phyloP scores from a whole-genome alignment of 2,113 vertebrate species.

The Riparia riparia region DNA sequence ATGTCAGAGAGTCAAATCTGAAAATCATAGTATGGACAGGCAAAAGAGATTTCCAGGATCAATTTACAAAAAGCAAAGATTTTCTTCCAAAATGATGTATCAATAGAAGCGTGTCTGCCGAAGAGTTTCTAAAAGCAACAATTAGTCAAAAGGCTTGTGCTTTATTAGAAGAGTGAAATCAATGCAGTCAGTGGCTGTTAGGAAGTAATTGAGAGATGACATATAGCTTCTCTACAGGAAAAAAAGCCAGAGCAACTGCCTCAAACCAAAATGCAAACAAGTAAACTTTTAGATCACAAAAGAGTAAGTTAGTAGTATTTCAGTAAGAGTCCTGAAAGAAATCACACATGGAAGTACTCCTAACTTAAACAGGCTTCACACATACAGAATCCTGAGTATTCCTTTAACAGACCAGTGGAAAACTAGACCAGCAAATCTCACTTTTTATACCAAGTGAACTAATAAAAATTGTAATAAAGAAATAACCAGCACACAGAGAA shows the following conservation, averaged over 20 bases:
- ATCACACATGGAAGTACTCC: neutral
- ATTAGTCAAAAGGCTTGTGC: neutral
- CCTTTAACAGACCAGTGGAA: neutral
- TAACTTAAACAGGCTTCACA: neutral
- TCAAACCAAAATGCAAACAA: neutral
- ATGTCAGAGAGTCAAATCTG: neutral
- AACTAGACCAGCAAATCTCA: neutral
- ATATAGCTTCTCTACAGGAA: neutral
- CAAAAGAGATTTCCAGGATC: neutral
- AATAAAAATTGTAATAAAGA: neutral
- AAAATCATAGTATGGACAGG: neutral
- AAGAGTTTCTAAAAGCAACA: neutral
- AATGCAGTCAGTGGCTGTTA: neutral
- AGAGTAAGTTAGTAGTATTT: neutral
- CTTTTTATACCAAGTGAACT: neutral
- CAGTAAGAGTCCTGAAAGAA: neutral
- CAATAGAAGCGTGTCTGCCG: accelerated
- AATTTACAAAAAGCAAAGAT: neutral
- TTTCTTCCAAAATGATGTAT: neutral
- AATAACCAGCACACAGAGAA: neutral
- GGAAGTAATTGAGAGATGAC: neutral
- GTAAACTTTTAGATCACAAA: neutral
- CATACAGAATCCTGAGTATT: neutral
- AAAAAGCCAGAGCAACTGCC: neutral
- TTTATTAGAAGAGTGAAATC: neutral